These are phyloP conservation scores for Cheilosia soror DNA, from an alignment of 2,888 invertebrate genomes.

Conservation along the genomic window DNA sequence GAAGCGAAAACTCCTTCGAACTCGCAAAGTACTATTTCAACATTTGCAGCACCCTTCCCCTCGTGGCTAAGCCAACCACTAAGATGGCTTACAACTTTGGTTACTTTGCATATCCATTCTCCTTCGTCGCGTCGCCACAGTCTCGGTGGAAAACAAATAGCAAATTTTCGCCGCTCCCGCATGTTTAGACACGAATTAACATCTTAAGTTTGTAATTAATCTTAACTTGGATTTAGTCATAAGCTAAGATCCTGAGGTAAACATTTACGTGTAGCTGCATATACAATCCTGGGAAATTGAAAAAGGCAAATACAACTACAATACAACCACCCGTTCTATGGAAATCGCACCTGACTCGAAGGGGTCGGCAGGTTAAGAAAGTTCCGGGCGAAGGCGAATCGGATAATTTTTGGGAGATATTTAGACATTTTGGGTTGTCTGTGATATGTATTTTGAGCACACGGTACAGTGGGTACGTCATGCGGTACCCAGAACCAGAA, in stretches of 20 bases:
- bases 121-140: background rate
- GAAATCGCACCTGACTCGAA: background rate
- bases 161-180: slow-evolving; percentile 66
- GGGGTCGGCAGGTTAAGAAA: slow-evolving; percentile 6
- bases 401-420: slow-evolving; percentile 55
- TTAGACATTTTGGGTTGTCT: slow-evolving; percentile 35
- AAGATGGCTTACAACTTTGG: slow-evolving; percentile 64
- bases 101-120: slow-evolving; percentile 63
- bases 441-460: slow-evolving; percentile 7
- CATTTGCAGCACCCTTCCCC: slow-evolving; percentile 2
- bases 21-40: slow-evolving; percentile 8
- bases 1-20: slow-evolving; percentile 20
- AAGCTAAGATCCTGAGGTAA: slow-evolving; percentile 65
- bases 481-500: slow-evolving; percentile 18
- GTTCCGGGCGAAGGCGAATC: slow-evolving; percentile 32
- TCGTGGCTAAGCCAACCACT: slow-evolving; percentile 40
- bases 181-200: slow-evolving; percentile 78
- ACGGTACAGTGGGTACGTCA: slow-evolving; percentile 16
- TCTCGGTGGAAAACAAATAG: slow-evolving; percentile 38
- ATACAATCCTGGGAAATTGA: slow-evolving; percentile 30
- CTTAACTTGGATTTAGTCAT: slow-evolving; percentile 77
- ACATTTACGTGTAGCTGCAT: slow-evolving; percentile 3
- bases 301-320: slow-evolving; percentile 23
- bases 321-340: no score
- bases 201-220: slow-evolving; percentile 79